These are phyloP conservation scores for Drosophila paramelanica DNA, from an alignment of 2,888 invertebrate genomes.

Conservation along the genomic window DNA sequence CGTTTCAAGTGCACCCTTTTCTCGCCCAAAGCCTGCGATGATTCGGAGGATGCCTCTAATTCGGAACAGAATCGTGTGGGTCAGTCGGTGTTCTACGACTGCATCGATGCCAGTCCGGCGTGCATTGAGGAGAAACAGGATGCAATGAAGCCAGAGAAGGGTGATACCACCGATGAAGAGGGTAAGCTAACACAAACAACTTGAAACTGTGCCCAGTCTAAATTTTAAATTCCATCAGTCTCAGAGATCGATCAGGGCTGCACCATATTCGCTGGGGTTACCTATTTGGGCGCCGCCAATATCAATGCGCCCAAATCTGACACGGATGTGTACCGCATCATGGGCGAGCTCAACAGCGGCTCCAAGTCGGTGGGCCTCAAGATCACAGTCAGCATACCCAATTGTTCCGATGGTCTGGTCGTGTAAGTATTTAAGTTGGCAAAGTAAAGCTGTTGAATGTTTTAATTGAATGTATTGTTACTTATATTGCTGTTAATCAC, in stretches of 20 bases:
- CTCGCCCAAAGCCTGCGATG: conserved; percentile 69
- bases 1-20: conserved; percentile 60
- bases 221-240: conserved; percentile 85
- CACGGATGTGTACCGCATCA: conserved; percentile 95
- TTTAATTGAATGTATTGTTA: background rate
- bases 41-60: conserved; percentile 74
- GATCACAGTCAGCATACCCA: conserved; percentile 96
- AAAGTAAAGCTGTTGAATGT: background rate
- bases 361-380: conserved; percentile 90
- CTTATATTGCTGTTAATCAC: background rate
- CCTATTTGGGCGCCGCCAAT: conserved; percentile 95
- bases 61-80: conserved; percentile 84
- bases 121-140: conserved; percentile 89
- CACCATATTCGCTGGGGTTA: conserved; percentile 96
- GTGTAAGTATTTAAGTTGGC: conserved; percentile 88
- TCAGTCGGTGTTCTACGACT: conserved; percentile 85
- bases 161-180: conserved; percentile 91
- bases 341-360: conserved; percentile 93
- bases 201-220: background rate
- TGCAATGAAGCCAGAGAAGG: conserved; percentile 90
- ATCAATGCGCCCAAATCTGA: conserved; percentile 97
- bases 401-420: conserved; percentile 95
- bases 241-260: conserved; percentile 95
- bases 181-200: conserved; percentile 84
- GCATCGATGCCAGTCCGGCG: conserved; percentile 83